Conservation (phyloP, 2,888 invertebrate genomes). For the Pyrrhosoma nymphula region DNA sequence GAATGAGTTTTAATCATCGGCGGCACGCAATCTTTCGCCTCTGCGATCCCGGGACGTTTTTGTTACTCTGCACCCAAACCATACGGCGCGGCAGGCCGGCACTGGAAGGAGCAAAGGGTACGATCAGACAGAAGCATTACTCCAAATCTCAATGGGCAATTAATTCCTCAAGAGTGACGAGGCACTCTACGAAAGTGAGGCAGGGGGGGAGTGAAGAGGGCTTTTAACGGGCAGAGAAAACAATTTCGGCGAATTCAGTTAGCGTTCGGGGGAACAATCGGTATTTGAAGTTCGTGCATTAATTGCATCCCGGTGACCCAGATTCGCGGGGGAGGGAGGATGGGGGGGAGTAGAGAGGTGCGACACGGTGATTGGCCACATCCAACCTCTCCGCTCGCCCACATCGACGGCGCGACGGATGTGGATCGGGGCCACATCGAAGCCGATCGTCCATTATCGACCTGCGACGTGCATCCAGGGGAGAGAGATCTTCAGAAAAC, state of each 20-base stretch:
- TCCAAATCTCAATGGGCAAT: conserved; percentile 11
- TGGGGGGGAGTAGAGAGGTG: background rate
- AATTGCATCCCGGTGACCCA: conserved; percentile 40
- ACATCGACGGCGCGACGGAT: background rate
- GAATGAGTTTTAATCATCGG: background rate
- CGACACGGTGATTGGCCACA: background rate
- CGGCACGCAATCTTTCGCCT: background rate
- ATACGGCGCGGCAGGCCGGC: background rate
- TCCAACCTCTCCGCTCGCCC: background rate
- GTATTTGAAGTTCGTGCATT: conserved; percentile 17
- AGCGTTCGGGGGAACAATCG: conserved; percentile 9
- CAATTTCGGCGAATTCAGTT: background rate
- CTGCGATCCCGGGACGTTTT: background rate
- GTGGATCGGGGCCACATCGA: background rate
- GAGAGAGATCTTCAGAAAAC: no score
- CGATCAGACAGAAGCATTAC: background rate
- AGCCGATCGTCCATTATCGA: background rate
- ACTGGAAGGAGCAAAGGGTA: background rate
- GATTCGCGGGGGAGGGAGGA: background rate
- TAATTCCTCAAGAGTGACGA: background rate
- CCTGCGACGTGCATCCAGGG: background rate
- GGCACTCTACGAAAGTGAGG: background rate
- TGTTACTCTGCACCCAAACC: background rate
- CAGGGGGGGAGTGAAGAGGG: background rate
- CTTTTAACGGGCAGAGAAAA: background rate